phyloP scores from a whole-genome alignment of 2,797 vertebrate genomes.

The Lepilemur ruficaudatus region DNA sequence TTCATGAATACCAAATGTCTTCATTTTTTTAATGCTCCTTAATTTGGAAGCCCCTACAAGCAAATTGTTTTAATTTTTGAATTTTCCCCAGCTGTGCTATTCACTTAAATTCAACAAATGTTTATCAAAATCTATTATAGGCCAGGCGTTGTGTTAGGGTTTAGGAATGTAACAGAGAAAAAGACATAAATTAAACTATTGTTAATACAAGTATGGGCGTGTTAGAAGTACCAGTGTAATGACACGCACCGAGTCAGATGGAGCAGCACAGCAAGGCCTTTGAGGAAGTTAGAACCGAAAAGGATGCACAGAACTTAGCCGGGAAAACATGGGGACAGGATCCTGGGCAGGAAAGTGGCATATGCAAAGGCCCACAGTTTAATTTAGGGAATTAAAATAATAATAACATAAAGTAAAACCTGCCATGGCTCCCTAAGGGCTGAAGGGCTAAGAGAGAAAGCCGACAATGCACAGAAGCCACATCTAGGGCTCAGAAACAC shows the following conservation, averaged over 20 bases:
- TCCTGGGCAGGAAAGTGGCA: background rate
- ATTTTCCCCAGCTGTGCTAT: background rate
- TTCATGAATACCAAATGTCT: background rate
- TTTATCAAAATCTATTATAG: background rate
- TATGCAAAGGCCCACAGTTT: background rate
- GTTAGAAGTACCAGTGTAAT: background rate
- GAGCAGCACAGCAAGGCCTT: background rate
- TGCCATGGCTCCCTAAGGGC: background rate
- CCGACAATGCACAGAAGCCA: background rate
- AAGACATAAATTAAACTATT: background rate
- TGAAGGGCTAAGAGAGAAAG: background rate
- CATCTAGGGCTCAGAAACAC: background rate
- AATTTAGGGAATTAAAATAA: background rate
- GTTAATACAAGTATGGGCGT: background rate
- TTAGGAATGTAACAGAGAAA: background rate
- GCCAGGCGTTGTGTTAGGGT: background rate
- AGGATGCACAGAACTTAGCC: background rate
- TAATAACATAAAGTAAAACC: background rate
- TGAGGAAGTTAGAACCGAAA: background rate
- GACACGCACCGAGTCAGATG: accelerated
- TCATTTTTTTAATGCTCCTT: background rate
- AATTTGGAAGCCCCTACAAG: background rate
- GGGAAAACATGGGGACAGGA: background rate
- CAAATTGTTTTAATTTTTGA: background rate
- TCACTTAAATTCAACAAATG: constrained; percentile 1